These are phyloP conservation scores for Eulimnadia texana DNA, from an alignment of 1,140 invertebrate genomes.

Conservation along the genomic window DNA sequence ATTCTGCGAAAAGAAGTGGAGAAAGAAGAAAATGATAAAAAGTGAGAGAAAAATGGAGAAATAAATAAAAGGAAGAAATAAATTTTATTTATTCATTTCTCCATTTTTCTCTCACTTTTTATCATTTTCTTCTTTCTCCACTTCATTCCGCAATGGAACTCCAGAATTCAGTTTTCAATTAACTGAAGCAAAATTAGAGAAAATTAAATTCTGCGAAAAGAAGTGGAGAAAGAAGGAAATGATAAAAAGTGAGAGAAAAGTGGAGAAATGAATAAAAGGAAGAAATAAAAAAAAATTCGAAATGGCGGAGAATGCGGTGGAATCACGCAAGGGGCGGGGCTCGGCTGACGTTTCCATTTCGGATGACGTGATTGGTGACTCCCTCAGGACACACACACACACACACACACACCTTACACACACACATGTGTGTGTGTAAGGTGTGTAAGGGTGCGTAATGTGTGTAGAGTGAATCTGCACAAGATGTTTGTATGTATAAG, in stretches of 20 bases:
- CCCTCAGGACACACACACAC: slow-evolving; percentile 9
- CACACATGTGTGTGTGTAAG: not conserved
- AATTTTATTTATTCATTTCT: no score
- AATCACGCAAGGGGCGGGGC: slow-evolving; percentile 9
- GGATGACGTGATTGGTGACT: slow-evolving; percentile 13
- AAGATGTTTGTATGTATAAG: not conserved
- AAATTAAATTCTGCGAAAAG: not conserved
- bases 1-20: not conserved
- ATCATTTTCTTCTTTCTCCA: no score
- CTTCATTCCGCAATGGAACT: no score
- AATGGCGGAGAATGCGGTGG: slow-evolving; percentile 1
- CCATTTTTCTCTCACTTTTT: no score
- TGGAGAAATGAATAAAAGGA: not conserved
- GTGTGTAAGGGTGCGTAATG: not conserved
- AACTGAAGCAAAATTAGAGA: no score
- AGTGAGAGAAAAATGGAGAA: not conserved
- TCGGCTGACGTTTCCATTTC: slow-evolving; percentile 12
- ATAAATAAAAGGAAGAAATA: not conserved
- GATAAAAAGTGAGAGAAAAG: not conserved
- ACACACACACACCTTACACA: not conserved
- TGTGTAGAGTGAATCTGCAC: no score
- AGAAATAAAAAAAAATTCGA: slow-evolving; percentile 1
- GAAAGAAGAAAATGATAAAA: not conserved
- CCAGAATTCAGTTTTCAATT: no score
- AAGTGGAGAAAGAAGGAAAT: not conserved